Percentiles rank a stretch among this genome's conserved stretches.
Conservation (phyloP, 2,888 invertebrate genomes). For the Laspeyria flexula region DNA sequence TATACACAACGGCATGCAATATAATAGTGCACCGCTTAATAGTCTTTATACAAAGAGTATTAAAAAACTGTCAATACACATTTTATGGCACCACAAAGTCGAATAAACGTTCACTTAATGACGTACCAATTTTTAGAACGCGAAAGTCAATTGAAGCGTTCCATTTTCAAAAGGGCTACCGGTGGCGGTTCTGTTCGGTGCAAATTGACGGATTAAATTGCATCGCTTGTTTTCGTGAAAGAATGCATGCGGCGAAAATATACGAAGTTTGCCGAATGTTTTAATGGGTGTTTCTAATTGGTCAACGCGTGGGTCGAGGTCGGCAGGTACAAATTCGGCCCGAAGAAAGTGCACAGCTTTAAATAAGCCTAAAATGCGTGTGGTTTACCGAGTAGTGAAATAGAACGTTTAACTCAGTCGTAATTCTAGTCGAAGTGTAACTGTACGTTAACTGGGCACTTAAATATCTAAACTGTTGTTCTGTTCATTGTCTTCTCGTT, state of each 20-base stretch:
- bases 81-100: slow-evolving; percentile 31
- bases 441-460: slow-evolving; percentile 67
- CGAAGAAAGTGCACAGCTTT: slow-evolving; percentile 29
- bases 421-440: slow-evolving; percentile 51
- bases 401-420: slow-evolving; percentile 37
- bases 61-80: not conserved
- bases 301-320: slow-evolving; percentile 70
- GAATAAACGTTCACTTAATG: slow-evolving; percentile 42
- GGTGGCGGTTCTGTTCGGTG: slow-evolving; percentile 64
- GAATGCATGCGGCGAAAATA: slow-evolving; percentile 74
- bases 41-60: not conserved
- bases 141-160: slow-evolving; percentile 57
- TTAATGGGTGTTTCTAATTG: slow-evolving; percentile 82
- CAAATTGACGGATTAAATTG: slow-evolving; percentile 76
- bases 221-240: slow-evolving; percentile 75
- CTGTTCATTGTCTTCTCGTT: slow-evolving; percentile 74
- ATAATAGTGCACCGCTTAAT: slow-evolving; percentile 26
- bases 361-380: slow-evolving; percentile 29
- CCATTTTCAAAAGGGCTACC: slow-evolving; percentile 70
- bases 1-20: too few relatives aligned
- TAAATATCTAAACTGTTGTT: slow-evolving; percentile 65
- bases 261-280: slow-evolving; percentile 63
- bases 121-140: slow-evolving; percentile 53
- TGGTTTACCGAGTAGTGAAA: slow-evolving; percentile 37
- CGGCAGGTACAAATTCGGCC: slow-evolving; percentile 50